A percentile compares a stretch with the other conserved stretches of the same genome.
These are phyloP conservation scores for Pristionchus fissidentatus DNA, from an alignment of 2,888 invertebrate species.

Conservation along the genomic window DNA sequence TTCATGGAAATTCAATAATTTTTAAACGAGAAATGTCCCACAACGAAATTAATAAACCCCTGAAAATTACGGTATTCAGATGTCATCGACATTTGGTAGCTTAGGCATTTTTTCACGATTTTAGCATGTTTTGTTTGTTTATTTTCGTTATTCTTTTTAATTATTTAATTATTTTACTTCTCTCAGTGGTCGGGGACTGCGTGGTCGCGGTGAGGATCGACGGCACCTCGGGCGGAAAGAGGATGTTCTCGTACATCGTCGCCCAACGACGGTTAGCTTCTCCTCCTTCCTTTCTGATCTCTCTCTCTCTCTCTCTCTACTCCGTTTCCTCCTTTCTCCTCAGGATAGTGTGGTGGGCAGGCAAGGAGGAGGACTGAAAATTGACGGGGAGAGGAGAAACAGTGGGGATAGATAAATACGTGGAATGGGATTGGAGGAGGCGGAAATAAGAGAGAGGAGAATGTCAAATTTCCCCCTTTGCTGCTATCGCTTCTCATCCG, in stretches of 20 bases:
- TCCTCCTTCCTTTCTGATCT: conserved; percentile 22
- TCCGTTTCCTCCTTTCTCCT: too few relatives aligned
- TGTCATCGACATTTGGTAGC: background rate
- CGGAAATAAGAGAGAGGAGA: too few relatives aligned
- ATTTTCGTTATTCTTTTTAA: background rate
- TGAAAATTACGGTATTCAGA: background rate
- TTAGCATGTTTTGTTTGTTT: background rate
- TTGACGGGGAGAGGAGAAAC: background rate
- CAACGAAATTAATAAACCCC: background rate
- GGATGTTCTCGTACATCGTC: conserved; percentile 4
- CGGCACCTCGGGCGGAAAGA: conserved; percentile 11
- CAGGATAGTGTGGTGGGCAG: too few relatives aligned
- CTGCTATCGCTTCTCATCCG: conserved; percentile 6
- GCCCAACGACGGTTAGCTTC: conserved; percentile 10
- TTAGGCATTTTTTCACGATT: background rate
- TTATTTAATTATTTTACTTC: conserved; percentile 17
- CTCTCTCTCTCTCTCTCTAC: too few relatives aligned
- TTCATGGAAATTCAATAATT: background rate
- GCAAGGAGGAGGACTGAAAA: too few relatives aligned
- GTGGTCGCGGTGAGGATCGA: background rate
- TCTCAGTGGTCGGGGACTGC: background rate
- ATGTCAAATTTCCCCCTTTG: conserved; percentile 7
- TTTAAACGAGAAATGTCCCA: background rate
- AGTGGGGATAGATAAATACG: conserved; percentile 19
- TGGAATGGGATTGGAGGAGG: background rate